Conservation (phyloP, 2,113 vertebrate genomes). For the Phalacrocorax pelagicus region DNA sequence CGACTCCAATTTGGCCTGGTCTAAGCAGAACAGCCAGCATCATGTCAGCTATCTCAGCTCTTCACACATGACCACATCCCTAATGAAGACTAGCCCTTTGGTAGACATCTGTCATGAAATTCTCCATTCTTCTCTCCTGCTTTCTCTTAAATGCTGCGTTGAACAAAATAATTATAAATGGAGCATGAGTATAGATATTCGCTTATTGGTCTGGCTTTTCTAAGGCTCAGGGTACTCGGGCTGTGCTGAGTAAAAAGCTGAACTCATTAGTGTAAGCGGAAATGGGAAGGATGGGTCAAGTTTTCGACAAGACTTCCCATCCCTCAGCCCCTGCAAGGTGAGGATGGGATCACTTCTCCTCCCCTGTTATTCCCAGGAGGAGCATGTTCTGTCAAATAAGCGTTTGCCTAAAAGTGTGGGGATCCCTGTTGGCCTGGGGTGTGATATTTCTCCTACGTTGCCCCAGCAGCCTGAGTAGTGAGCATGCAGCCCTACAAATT, state of each 20-base stretch:
- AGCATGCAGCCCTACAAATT: not conserved
- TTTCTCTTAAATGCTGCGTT: not conserved
- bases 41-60: not conserved
- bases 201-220: not conserved
- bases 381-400: not conserved
- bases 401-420: not conserved
- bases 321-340: not conserved
- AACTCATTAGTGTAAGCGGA: fast-evolving
- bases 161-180: not conserved
- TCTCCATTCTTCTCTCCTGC: not conserved
- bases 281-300: not conserved
- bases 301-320: not conserved
- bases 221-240: not conserved
- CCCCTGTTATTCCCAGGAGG: not conserved
- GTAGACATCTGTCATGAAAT: not conserved
- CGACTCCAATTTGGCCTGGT: not conserved
- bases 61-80: not conserved
- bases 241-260: not conserved
- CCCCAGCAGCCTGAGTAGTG: not conserved
- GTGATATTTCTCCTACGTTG: not conserved
- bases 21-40: not conserved
- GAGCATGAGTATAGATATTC: not conserved
- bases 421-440: not conserved
- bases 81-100: not conserved
- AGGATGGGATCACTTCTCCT: not conserved